These are phyloP conservation scores for Lethenteron reissneri DNA, from an alignment of 2,113 vertebrate genomes.

Conservation along the genomic window DNA sequence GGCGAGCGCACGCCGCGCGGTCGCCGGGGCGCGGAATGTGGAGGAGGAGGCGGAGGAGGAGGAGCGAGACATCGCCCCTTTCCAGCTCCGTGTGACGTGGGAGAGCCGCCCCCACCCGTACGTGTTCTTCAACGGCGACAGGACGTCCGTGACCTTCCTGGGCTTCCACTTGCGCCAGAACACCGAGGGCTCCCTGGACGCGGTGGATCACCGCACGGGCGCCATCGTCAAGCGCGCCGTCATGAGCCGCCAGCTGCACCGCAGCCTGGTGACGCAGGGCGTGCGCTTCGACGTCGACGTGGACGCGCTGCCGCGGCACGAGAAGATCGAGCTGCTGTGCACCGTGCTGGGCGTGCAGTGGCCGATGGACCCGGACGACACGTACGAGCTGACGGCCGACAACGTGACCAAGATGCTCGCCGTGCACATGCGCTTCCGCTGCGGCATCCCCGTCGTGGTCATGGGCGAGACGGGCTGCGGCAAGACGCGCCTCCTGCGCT, in stretches of 20 bases:
- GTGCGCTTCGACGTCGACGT: slow-evolving; percentile 31
- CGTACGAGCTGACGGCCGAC: slow-evolving; percentile 35
- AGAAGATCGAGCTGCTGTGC: slow-evolving; percentile 28
- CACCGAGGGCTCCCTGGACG: slow-evolving; percentile 14
- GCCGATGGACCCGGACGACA: slow-evolving; percentile 29
- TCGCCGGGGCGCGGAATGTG: too few relatives aligned
- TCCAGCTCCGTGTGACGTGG: slow-evolving; percentile 27
- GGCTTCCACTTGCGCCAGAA: slow-evolving; percentile 24
- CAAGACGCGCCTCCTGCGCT: slow-evolving; percentile 32
- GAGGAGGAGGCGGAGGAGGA: background rate
- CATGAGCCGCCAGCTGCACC: slow-evolving; percentile 21
- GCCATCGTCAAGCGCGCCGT: slow-evolving; percentile 22
- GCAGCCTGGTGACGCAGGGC: slow-evolving; percentile 19
- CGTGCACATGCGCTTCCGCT: slow-evolving; percentile 36
- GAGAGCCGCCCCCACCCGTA: slow-evolving; percentile 34
- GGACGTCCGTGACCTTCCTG: slow-evolving; percentile 32
- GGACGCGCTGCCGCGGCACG: slow-evolving; percentile 20
- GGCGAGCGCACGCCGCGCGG: too few relatives aligned
- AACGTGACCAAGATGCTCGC: slow-evolving; percentile 46
- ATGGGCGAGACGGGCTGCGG: slow-evolving; percentile 48
- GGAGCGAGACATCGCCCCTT: slow-evolving; percentile 15
- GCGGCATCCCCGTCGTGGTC: slow-evolving; percentile 35
- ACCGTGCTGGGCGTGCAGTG: slow-evolving; percentile 22
- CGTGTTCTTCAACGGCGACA: slow-evolving; percentile 33
- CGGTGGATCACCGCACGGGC: slow-evolving; percentile 21